Conservation (phyloP, 2,888 invertebrate species). For the Melangyna quadrimaculata region DNA sequence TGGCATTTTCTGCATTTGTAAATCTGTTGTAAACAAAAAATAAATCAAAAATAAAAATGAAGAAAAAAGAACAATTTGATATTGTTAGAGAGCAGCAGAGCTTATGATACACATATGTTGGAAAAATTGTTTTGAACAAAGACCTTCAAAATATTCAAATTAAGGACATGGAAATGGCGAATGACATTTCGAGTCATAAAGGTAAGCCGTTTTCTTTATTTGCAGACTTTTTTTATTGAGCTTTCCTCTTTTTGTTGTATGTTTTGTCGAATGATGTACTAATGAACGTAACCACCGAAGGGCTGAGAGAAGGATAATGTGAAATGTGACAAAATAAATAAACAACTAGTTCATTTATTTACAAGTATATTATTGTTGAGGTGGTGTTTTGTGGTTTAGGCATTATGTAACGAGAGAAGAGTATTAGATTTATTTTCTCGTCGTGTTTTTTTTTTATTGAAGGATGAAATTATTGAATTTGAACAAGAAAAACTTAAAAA, state of each 20-base stretch:
- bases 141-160: slow-evolving; percentile 30
- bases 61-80: slow-evolving; percentile 26
- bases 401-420: background rate
- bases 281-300: slow-evolving; percentile 4
- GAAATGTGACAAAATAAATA: slow-evolving; percentile 31
- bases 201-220: background rate
- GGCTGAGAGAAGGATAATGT: slow-evolving; percentile 3
- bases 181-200: background rate
- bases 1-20: slow-evolving; percentile 80
- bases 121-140: slow-evolving; percentile 9
- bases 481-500: background rate
- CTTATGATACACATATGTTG: slow-evolving; percentile 7
- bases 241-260: background rate
- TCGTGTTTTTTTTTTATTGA: background rate
- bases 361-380: slow-evolving; percentile 11
- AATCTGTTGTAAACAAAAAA: slow-evolving; percentile 12
- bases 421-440: background rate
- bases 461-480: background rate
- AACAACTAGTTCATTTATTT: slow-evolving; percentile 11
- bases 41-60: background rate
- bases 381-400: slow-evolving; percentile 9
- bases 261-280: slow-evolving; percentile 18
- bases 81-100: slow-evolving; percentile 13
- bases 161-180: slow-evolving; percentile 20
- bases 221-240: slow-evolving; percentile 6